These are phyloP conservation scores for Melanotaenia trifasciata DNA, from an alignment of 2,797 vertebrate species.

Conservation along the genomic window DNA sequence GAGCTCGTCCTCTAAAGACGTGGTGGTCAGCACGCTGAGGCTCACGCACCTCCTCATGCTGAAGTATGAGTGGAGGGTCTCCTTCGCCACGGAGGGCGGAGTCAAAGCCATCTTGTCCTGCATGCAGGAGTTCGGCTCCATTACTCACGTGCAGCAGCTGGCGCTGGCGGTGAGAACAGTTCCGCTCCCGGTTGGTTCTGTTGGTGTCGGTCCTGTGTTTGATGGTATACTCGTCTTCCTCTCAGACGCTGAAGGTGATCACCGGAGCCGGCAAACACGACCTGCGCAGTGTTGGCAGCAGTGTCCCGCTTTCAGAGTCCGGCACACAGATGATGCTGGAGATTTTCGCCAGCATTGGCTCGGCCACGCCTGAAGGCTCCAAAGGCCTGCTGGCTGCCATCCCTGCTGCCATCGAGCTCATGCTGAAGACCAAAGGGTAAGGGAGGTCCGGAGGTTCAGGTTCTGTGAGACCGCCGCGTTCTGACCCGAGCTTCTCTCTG, in stretches of 20 bases:
- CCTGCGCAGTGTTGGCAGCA: conserved; percentile 68
- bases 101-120: conserved; percentile 89
- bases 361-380: conserved; percentile 85
- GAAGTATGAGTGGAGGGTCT: conserved; percentile 87
- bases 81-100: conserved; percentile 92
- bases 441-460: rapidly evolving
- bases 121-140: conserved; percentile 88
- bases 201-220: not conserved
- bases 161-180: conserved; percentile 86
- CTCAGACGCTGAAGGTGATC: conserved; percentile 91
- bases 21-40: conserved; percentile 83
- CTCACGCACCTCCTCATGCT: conserved; percentile 88
- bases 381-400: conserved; percentile 85
- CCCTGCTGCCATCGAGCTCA: conserved; percentile 87
- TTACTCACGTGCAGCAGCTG: conserved; percentile 87
- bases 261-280: conserved; percentile 88
- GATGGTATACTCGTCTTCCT: not conserved
- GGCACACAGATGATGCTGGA: conserved; percentile 91
- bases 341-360: conserved; percentile 92
- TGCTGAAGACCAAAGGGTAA: conserved; percentile 89
- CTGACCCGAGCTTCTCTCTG: not conserved
- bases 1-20: conserved; percentile 80
- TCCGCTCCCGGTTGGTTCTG: not conserved
- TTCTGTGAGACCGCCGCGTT: too few relatives aligned
- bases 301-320: conserved; percentile 79